Conservation (phyloP, 2,888 invertebrate genomes). For the Blastobasis lacticolella region DNA sequence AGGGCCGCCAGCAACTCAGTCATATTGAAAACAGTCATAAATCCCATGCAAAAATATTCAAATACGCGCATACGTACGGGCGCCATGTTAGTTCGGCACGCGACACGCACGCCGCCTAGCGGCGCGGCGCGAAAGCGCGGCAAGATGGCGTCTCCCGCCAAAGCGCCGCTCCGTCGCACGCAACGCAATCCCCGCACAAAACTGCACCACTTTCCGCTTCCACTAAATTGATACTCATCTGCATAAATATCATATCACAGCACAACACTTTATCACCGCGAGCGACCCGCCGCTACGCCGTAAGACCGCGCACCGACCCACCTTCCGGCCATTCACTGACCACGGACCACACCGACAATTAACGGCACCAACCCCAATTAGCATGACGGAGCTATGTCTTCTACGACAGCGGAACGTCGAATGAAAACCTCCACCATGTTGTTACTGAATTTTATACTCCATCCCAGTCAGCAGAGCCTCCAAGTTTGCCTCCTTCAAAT, state of each 20-base stretch:
- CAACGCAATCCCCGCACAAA: conserved; percentile 30
- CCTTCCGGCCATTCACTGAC: background rate
- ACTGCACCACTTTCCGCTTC: conserved; percentile 36
- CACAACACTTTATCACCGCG: conserved; percentile 10
- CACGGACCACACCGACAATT: conserved; percentile 16
- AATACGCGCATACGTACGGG: conserved; percentile 35
- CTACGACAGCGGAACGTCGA: conserved; percentile 68
- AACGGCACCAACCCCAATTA: conserved; percentile 46
- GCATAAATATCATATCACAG: conserved; percentile 28
- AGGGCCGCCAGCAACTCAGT: conserved; percentile 1
- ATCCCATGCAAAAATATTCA: conserved; percentile 66
- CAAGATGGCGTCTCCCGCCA: conserved; percentile 52
- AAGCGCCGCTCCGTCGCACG: conserved; percentile 20
- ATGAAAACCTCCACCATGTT: conserved; percentile 73
- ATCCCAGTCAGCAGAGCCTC: conserved; percentile 73
- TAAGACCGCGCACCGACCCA: background rate
- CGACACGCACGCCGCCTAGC: conserved; percentile 66
- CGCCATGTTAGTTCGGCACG: conserved; percentile 48
- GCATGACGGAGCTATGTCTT: conserved; percentile 67
- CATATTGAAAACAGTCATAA: conserved; percentile 16
- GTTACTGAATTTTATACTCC: conserved; percentile 75
- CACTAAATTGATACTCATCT: conserved; percentile 33
- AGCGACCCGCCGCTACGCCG: background rate
- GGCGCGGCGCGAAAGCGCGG: conserved; percentile 46
- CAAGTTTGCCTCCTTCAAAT: conserved; percentile 76